Base-by-base conservation (phyloP, 2,888 invertebrate genomes). In the Parascotia fuliginaria region DNA sequence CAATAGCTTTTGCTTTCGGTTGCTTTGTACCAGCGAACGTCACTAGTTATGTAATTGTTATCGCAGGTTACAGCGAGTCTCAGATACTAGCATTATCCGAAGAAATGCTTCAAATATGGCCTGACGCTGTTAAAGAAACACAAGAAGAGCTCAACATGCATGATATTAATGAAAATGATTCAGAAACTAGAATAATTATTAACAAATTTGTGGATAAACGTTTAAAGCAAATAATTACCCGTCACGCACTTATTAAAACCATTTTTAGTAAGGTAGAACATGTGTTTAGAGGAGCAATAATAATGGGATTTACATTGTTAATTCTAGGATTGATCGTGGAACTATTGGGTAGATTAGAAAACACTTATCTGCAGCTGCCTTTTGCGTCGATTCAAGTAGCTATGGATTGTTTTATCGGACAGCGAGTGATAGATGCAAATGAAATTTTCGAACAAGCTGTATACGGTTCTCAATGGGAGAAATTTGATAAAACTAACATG, bases 281-380 rank as follows among this genome's bases (percentile, higher is more conserved):
- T 0, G 60, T 78, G 1, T 83, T 79, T 28, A 57, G 66, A 24
- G 65, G 66, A 5, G 70, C 76, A 1, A 73, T 79, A 7, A 78
- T 75, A 0, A 55, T 75, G 12, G 82, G 79, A 3, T 81, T 82
- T 37, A 28, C 68, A 1, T 38, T 79, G 1, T 51, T 79, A 0
- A 60, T 75, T 0, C 32, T 71, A 0, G 71, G 72, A 9, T 37
- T 84, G 0, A 69, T 77, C 12, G 56, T 71, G 1, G 75, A 74
- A 45, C 56, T 83, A 9, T 43, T 83, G 0, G 81, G 78, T 0
- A 76, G 77, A 0, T 46, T 83, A 9, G 76, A 83, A 42, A 79
- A 82, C 13, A 82, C 83, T 0, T 82, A 71, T 39, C 16, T 79
- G 11, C 65, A 79, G 36, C 46, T 81, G 32, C 81, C 81, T 1